Evolutionary conservation across 2,113 vertebrate genomes (phyloP).

Genomic region (Salvator merianae): DNA sequence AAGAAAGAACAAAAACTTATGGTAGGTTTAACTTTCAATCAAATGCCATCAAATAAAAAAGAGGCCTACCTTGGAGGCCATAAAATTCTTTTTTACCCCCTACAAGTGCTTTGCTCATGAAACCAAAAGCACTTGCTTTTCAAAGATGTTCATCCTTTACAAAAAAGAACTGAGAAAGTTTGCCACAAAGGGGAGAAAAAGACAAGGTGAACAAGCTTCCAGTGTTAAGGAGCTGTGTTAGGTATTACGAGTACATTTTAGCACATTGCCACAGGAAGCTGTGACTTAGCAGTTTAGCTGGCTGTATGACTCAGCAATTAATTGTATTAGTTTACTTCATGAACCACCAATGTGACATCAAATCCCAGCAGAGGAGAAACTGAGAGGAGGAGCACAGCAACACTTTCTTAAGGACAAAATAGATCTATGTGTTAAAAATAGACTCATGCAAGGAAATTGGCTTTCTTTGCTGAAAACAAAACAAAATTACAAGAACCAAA

Average conservation of each 20-base stretch:
- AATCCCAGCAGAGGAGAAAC: constrained; percentile 46
- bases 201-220: constrained; percentile 47
- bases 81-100: constrained; percentile 6
- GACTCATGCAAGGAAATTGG: neutral
- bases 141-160: constrained; percentile 40
- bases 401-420: constrained; percentile 39
- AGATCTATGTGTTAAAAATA: neutral
- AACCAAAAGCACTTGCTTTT: constrained; percentile 11
- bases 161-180: constrained; percentile 27
- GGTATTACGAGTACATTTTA: constrained; percentile 49
- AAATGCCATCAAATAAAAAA: constrained; percentile 20
- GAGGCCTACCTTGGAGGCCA: constrained; percentile 1
- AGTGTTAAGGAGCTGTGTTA: constrained; percentile 44
- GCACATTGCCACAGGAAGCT: constrained; percentile 41
- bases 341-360: constrained; percentile 28
- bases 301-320: constrained; percentile 28
- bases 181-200: constrained; percentile 52
- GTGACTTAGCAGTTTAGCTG: constrained; percentile 44
- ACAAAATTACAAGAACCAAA: neutral
- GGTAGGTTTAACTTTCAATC: constrained; percentile 12
- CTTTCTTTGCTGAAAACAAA: neutral
- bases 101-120: constrained; percentile 46
- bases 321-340: constrained; percentile 34
- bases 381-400: neutral
- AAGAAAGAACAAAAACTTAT: neutral